Evolutionary conservation across 92 coral and sea anemone species (phyloP).

Genomic region (Bergia sp.): DNA sequence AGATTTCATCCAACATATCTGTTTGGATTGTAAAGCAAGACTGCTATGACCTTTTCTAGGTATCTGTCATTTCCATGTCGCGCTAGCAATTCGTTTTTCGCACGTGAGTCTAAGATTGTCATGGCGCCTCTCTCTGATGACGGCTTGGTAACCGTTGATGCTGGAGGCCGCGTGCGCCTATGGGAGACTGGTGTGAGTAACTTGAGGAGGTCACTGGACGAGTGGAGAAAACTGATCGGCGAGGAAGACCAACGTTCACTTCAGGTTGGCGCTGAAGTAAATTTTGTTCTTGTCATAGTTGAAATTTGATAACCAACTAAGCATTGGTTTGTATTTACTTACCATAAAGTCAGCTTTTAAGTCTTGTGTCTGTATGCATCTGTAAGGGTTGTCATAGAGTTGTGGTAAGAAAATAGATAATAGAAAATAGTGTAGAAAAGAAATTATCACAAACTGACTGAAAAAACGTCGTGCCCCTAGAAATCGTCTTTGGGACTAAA

Average conservation of each 20-base stretch:
- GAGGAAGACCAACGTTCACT: slow-evolving; percentile 76
- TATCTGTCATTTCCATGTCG: slow-evolving; percentile 85
- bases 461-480: too few species aligned
- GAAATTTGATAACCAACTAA: neutral
- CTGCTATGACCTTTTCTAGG: slow-evolving; percentile 36
- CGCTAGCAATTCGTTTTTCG: slow-evolving; percentile 60
- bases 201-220: slow-evolving; percentile 81
- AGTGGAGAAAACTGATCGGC: slow-evolving; percentile 94
- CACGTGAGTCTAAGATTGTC: slow-evolving; percentile 77
- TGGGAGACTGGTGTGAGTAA: slow-evolving; percentile 96
- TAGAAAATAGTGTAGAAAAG: too few species aligned
- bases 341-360: neutral
- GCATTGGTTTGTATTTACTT: neutral
- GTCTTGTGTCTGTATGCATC: neutral
- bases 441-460: too few species aligned
- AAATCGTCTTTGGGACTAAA: too few species aligned
- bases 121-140: slow-evolving; percentile 85
- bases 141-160: slow-evolving; percentile 89
- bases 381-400: too few species aligned
- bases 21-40: too few species aligned
- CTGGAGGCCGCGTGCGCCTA: slow-evolving; percentile 82
- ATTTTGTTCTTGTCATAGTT: neutral
- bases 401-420: too few species aligned
- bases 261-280: slow-evolving; percentile 63
- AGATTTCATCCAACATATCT: too few species aligned